These are phyloP conservation scores for Ictidomys tridecemlineatus DNA, from an alignment of 2,113 vertebrate genomes.

Conservation along the genomic window DNA sequence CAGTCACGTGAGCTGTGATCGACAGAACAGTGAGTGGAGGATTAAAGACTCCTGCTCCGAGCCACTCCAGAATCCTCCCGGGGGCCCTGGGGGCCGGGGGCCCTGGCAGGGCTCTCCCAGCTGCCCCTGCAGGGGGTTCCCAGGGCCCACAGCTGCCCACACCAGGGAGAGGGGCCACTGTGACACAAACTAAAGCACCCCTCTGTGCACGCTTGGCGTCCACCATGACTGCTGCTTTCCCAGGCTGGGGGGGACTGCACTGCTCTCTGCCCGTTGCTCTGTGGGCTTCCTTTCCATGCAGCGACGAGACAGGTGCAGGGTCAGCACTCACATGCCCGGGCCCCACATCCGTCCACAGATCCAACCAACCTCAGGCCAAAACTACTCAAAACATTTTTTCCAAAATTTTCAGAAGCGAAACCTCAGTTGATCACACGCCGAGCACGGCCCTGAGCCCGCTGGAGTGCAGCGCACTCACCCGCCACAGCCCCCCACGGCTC, in stretches of 20 bases:
- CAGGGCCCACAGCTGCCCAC: too few relatives aligned
- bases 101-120: fast-evolving
- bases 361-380: neutral
- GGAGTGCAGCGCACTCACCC: fast-evolving
- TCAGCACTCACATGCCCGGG: neutral
- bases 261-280: neutral
- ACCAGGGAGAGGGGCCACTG: fast-evolving
- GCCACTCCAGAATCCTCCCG: neutral
- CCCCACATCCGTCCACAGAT: neutral
- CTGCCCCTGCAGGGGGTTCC: neutral
- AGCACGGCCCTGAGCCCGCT: neutral
- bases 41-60: neutral
- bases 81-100: neutral
- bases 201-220: fast-evolving
- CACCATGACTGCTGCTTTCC: neutral
- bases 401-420: neutral
- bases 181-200: fast-evolving
- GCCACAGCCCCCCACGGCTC: too few relatives aligned
- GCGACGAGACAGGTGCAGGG: too few relatives aligned
- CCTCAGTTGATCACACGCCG: neutral
- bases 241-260: neutral
- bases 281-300: neutral
- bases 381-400: neutral
- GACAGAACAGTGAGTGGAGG: neutral
- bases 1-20: constrained; percentile 65